These are phyloP conservation scores for Venturia canescens DNA, from an alignment of 1,140 invertebrate genomes.

Conservation along the genomic window DNA sequence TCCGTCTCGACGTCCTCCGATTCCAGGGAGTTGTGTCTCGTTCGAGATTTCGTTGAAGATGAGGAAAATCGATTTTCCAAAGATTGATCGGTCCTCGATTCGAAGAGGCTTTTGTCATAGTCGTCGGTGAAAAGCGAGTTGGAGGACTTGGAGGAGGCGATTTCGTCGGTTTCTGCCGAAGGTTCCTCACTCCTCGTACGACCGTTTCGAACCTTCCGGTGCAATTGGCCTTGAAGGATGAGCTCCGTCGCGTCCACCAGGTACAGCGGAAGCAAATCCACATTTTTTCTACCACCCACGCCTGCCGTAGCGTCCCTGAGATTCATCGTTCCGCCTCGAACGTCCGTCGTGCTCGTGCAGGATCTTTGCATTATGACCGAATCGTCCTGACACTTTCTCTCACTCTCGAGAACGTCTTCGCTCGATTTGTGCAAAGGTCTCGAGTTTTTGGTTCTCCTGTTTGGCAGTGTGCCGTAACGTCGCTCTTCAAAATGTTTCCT, in stretches of 20 bases:
- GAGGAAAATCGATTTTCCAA: constrained; percentile 10
- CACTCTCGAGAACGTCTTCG: constrained; percentile 67
- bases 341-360: constrained; percentile 58
- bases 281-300: background rate
- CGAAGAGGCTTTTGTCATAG: background rate
- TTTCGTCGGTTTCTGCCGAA: constrained; percentile 41
- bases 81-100: background rate
- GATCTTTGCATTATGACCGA: constrained; percentile 47
- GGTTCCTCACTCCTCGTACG: constrained; percentile 6
- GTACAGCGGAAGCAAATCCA: constrained; percentile 44
- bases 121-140: background rate
- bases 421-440: constrained; percentile 68
- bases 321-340: constrained; percentile 49
- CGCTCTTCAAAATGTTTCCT: constrained; percentile 42
- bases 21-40: constrained; percentile 63
- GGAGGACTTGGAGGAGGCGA: background rate
- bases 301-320: background rate
- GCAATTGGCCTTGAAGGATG: constrained; percentile 62
- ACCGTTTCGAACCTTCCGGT: constrained; percentile 48
- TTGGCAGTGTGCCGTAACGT: constrained; percentile 69
- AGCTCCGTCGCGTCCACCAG: constrained; percentile 70
- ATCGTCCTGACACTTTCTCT: constrained; percentile 49
- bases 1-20: constrained; percentile 50
- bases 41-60: constrained; percentile 44
- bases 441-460: constrained; percentile 54